Percentiles rank a stretch among this genome's conserved stretches.
Conservation (phyloP, 2,888 invertebrate species). For the Mamestra brassicae region DNA sequence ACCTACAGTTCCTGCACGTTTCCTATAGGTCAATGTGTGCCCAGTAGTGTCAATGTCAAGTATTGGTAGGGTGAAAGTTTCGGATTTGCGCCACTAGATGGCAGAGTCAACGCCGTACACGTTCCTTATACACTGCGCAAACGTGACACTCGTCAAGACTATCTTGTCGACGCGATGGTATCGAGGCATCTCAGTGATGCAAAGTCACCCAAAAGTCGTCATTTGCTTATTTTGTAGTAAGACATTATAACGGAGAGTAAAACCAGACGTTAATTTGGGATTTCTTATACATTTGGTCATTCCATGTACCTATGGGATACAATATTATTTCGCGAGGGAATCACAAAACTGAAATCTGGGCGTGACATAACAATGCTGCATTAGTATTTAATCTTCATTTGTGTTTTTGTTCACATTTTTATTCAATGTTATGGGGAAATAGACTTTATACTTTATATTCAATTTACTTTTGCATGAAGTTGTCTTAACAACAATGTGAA, state of each 20-base stretch:
- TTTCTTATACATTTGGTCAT: not conserved
- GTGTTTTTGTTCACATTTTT: constrained; percentile 57
- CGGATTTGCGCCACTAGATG: too few species aligned
- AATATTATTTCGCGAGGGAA: not conserved
- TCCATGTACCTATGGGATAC: not conserved
- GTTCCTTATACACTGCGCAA: not conserved
- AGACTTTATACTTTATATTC: not conserved
- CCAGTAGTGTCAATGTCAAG: too few species aligned
- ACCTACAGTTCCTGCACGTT: too few species aligned
- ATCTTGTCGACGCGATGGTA: not conserved
- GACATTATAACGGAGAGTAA: not conserved
- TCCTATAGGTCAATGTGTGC: too few species aligned
- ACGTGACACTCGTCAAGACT: not conserved
- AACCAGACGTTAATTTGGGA: not conserved
- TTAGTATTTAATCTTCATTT: constrained; percentile 51
- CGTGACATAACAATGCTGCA: constrained; percentile 59
- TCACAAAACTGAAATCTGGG: constrained; percentile 16
- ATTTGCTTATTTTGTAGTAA: not conserved
- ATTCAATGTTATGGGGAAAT: not conserved
- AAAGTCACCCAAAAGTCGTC: not conserved
- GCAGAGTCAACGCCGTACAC: too few species aligned
- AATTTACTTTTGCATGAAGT: not conserved
- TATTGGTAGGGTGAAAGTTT: too few species aligned
- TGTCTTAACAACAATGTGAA: constrained; percentile 39
- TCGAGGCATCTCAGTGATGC: not conserved